phyloP scores from a whole-genome alignment of 2,888 invertebrate genomes.

The Punctoribates punctum region DNA sequence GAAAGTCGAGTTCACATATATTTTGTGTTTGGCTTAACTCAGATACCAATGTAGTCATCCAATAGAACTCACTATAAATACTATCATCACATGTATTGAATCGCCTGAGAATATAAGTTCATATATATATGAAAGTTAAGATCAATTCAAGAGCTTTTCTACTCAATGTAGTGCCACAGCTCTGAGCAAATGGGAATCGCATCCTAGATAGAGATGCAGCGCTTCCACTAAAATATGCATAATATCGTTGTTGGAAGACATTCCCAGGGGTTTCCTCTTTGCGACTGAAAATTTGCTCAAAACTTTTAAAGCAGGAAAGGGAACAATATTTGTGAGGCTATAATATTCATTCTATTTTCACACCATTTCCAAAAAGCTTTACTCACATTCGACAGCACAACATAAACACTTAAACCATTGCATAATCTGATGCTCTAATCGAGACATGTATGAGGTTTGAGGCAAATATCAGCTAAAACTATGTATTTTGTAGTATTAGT shows the following conservation, averaged over 20 bases:
- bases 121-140: conserved; percentile 27
- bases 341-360: neutral
- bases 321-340: conserved; percentile 20
- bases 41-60: neutral
- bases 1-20: conserved; percentile 19
- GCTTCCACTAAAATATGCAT: conserved; percentile 26
- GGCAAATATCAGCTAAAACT: neutral
- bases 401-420: conserved; percentile 29
- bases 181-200: neutral
- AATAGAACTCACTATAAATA: conserved; percentile 20
- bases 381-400: neutral
- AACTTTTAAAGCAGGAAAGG: conserved; percentile 24
- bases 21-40: neutral
- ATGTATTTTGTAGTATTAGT: neutral
- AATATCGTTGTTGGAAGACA: neutral
- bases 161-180: neutral
- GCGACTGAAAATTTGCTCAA: conserved; percentile 29
- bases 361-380: neutral
- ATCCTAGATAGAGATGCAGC: neutral
- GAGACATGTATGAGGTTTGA: conserved; percentile 31
- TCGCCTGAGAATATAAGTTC: conserved; percentile 25
- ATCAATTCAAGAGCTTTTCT: conserved; percentile 25
- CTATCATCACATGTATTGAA: conserved; percentile 25
- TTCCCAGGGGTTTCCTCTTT: conserved; percentile 8
- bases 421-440: conserved; percentile 30